Percentiles rank a stretch among this genome's conserved stretches.
phyloP scores from a whole-genome alignment of 1,140 invertebrate species.

The Bombus sibiricus region DNA sequence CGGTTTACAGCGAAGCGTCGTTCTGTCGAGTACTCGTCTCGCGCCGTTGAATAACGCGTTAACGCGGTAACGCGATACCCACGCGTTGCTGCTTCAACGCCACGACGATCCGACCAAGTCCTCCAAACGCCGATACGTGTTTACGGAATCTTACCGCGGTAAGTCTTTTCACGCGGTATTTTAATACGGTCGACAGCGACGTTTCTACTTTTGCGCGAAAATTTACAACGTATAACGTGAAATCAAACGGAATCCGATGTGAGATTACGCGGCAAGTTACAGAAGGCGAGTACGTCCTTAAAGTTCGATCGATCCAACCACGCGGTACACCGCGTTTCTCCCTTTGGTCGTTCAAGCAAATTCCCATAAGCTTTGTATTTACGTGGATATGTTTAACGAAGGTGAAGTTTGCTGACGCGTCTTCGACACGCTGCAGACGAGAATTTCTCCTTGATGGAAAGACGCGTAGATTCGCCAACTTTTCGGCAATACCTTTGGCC shows the following conservation, averaged over 20 bases:
- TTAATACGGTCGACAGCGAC: neutral
- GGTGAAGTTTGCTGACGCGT: neutral
- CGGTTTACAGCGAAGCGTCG: neutral
- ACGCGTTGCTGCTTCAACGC: neutral
- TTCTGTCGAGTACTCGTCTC: neutral
- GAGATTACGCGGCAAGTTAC: neutral
- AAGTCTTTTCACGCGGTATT: no score
- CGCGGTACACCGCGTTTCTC: neutral
- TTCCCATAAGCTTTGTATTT: slow-evolving; percentile 19
- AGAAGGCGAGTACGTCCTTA: neutral
- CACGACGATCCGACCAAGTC: neutral
- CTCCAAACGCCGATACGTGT: neutral
- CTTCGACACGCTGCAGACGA: neutral
- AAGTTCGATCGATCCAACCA: neutral
- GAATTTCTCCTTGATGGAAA: neutral
- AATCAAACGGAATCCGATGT: neutral
- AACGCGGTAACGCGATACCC: neutral
- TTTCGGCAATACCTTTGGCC: neutral
- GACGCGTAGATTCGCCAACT: neutral
- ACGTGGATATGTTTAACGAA: slow-evolving; percentile 2
- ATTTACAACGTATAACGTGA: neutral
- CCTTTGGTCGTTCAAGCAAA: slow-evolving; percentile 4
- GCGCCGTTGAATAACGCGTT: slow-evolving; percentile 6
- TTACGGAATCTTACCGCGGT: neutral
- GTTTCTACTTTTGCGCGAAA: no score